Percentiles rank a stretch among this genome's conserved stretches.
These are phyloP conservation scores for Thereva unica DNA, from an alignment of 2,888 invertebrate species.

Conservation along the genomic window DNA sequence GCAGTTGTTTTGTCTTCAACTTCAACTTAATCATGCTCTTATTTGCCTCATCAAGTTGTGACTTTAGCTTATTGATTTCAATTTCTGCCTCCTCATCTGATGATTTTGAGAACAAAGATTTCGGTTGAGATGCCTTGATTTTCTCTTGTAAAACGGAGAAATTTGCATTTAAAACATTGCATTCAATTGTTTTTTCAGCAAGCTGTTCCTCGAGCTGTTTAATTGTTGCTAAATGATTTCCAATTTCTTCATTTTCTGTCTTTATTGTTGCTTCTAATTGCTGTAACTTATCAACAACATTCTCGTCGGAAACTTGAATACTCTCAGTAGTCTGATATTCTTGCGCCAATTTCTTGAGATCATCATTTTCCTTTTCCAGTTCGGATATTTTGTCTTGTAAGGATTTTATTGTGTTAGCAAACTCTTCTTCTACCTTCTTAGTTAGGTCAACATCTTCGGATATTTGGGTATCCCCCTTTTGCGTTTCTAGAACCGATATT, in stretches of 20 bases:
- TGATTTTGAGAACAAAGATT: conserved; percentile 50
- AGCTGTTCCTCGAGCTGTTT: conserved; percentile 60
- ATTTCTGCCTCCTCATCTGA: conserved; percentile 49
- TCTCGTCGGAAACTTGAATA: conserved; percentile 23
- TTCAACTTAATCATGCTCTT: conserved; percentile 78
- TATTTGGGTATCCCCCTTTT: conserved; percentile 47
- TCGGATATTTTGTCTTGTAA: conserved; percentile 62
- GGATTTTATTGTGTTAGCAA: conserved; percentile 61
- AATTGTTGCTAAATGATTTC: conserved; percentile 40
- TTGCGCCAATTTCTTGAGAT: conserved; percentile 61
- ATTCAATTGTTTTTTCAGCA: conserved; percentile 62
- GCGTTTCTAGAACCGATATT: conserved; percentile 55
- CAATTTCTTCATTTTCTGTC: conserved; percentile 57
- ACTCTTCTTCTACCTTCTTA: conserved; percentile 57
- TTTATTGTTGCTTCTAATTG: conserved; percentile 60
- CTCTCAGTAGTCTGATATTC: conserved; percentile 43
- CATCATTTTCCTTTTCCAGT: conserved; percentile 62
- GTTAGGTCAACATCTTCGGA: conserved; percentile 46
- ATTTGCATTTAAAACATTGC: conserved; percentile 60
- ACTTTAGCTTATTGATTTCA: conserved; percentile 62
- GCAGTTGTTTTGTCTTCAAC: conserved; percentile 73
- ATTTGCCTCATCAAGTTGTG: conserved; percentile 74
- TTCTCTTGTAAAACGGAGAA: conserved; percentile 56
- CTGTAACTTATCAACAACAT: conserved; percentile 45
- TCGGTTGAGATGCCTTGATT: conserved; percentile 50